These are phyloP conservation scores for Scomberomorus guttatus DNA, from an alignment of 2,797 vertebrate genomes.

Conservation along the genomic window DNA sequence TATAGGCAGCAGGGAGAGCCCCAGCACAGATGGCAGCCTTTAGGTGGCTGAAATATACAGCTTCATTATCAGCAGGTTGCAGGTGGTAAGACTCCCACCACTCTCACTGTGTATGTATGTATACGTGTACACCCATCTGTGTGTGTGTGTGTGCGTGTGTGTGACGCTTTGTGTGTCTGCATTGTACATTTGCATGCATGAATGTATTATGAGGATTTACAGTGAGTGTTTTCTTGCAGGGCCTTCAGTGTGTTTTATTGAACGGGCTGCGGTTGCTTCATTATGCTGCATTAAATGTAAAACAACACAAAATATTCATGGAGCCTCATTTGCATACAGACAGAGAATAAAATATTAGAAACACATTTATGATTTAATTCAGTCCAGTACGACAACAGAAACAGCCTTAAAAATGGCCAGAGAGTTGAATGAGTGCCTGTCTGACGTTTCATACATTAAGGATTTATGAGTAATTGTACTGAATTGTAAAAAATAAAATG, in stretches of 20 bases:
- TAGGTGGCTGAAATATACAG: slow-evolving; percentile 77
- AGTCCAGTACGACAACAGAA: background rate
- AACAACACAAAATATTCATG: slow-evolving; percentile 28
- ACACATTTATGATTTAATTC: background rate
- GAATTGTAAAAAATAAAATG: no score
- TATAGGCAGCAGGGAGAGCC: slow-evolving; percentile 48
- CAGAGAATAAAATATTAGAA: background rate
- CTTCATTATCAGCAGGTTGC: slow-evolving; percentile 82
- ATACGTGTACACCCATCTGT: background rate
- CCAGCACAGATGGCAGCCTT: slow-evolving; percentile 80
- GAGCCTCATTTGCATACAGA: slow-evolving; percentile 25
- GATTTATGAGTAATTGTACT: no score
- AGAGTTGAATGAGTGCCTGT: no score
- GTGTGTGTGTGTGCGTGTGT: slow-evolving; percentile 4
- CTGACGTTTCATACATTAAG: no score
- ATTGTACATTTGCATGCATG: background rate
- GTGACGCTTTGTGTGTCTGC: background rate
- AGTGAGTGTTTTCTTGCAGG: background rate
- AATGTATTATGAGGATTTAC: background rate
- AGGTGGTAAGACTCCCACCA: slow-evolving; percentile 70
- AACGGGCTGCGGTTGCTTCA: slow-evolving; percentile 20
- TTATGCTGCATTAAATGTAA: slow-evolving; percentile 46
- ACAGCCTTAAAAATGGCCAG: background rate
- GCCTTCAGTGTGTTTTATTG: slow-evolving; percentile 26
- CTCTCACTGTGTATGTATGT: slow-evolving; percentile 28